Evolutionary conservation across 1,140 invertebrate genomes (phyloP), one percentile per base, ranked within the genome.

Genomic region (Hyphantria cunea): DNA sequence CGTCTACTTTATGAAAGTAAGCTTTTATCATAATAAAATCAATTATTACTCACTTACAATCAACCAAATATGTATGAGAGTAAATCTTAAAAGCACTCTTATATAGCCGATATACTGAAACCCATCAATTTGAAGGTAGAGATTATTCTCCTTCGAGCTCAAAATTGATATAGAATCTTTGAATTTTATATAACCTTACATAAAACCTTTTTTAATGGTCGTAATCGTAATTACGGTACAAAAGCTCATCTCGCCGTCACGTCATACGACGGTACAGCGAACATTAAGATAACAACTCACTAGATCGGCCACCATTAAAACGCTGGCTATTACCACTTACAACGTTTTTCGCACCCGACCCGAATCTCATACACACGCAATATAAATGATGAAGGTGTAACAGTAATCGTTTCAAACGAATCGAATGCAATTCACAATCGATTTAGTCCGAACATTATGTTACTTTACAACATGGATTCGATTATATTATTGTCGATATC

Each of bases 361-460:
- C 64, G 61, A 68, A 76, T 66, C 70, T 68, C 74, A 84, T 84
- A 84, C 79, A 84, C 79, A 84, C 68, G 70, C 73, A 71, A 78
- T 81, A 81, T 81, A 66, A 49, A 54, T 74, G 71, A 77, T 83
- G 79, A 82, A 83, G 76, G 82, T 81, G 74, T 80, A 68, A 64
- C 69, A 64, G 64, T 80, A 75, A 84, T 82, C 78, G 76, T 64
- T 81, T 70, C 70, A 66, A 72, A 77, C 62, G 62, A 81, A 72
- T 68, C 65, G 67, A 65, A 76, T 37, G 51, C 69, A 69, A 75
- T 71, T 68, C 65, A 66, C 70, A 70, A 71, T 78, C 64, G 58
- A 60, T 64, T 61, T 58, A n/a, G 49, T 31, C n/a, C 39, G 50
- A 6, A 37, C 37, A 62, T 62, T 62, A 50, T 53, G 50, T 39